These are phyloP conservation scores for Aplochiton taeniatus DNA, from an alignment of 2,797 vertebrate species.

Conservation along the genomic window DNA sequence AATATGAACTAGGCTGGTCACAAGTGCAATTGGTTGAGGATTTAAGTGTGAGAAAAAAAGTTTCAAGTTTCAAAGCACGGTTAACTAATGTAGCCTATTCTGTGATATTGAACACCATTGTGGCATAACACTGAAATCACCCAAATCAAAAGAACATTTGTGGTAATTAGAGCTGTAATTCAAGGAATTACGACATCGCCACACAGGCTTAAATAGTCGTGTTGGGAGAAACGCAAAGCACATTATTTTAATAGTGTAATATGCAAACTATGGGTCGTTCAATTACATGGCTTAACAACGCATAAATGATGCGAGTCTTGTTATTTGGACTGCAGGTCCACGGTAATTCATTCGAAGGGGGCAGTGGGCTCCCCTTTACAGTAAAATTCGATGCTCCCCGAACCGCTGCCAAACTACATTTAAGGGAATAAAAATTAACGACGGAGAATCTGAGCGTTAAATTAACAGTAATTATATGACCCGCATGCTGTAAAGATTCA, in stretches of 20 bases:
- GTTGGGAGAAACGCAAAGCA: conserved; percentile 97
- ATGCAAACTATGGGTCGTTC: conserved; percentile 99
- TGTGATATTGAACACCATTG: conserved; percentile 79
- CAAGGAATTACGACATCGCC: conserved; percentile 94
- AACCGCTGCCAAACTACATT: conserved; percentile 91
- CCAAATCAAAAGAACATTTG: conserved; percentile 99
- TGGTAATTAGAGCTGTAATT: conserved; percentile 99
- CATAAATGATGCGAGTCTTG: conserved; percentile 97
- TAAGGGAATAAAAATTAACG: conserved; percentile 99
- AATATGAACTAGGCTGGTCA: background rate
- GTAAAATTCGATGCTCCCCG: conserved; percentile 82
- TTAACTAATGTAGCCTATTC: conserved; percentile 75
- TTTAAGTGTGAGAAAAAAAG: conserved; percentile 61
- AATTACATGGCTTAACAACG: conserved; percentile 99
- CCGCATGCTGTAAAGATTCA: conserved; percentile 98
- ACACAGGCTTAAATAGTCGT: conserved; percentile 97
- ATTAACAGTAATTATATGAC: conserved; percentile 99
- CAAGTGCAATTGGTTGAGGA: conserved; percentile 35
- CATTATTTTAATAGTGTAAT: conserved; percentile 99
- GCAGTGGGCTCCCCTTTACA: conserved; percentile 82
- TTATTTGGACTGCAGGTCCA: conserved; percentile 91
- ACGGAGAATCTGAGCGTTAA: conserved; percentile 97
- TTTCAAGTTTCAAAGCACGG: conserved; percentile 72
- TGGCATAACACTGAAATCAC: conserved; percentile 89
- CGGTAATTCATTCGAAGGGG: conserved; percentile 89